A percentile compares a stretch with the other conserved stretches of the same genome.
These are phyloP conservation scores for Lepisosteus osseus DNA, from an alignment of 2,113 vertebrate species.

Conservation along the genomic window DNA sequence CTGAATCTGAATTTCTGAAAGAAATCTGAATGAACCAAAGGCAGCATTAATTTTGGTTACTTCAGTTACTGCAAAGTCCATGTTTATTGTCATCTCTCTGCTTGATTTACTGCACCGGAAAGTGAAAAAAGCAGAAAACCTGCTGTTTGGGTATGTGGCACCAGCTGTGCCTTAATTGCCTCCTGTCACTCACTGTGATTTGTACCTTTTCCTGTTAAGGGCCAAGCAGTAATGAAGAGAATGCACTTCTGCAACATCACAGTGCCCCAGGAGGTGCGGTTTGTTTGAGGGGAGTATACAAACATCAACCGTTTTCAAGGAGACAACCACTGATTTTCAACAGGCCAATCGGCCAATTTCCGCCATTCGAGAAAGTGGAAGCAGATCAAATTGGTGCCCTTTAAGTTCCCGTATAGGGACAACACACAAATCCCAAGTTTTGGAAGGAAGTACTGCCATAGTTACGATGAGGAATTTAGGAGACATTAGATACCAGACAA, in stretches of 20 bases:
- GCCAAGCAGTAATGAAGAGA: not conserved
- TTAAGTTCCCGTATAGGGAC: slow-evolving; percentile 31
- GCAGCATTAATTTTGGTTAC: no score
- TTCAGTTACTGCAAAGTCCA: no score
- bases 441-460: no score
- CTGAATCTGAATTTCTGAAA: no score
- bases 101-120: not conserved
- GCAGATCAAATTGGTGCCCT: slow-evolving; percentile 57
- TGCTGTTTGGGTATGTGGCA: not conserved
- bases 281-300: slow-evolving; percentile 24
- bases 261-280: not conserved
- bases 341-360: slow-evolving; percentile 56
- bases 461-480: slow-evolving; percentile 32
- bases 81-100: no score
- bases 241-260: not conserved
- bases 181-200: slow-evolving; percentile 7
- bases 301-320: slow-evolving; percentile 44
- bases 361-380: slow-evolving; percentile 61
- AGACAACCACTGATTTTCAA: slow-evolving; percentile 19
- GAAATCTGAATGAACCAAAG: no score
- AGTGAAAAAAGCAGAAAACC: not conserved
- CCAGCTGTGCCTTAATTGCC: not conserved
- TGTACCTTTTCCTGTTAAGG: slow-evolving; percentile 8
- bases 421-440: no score
- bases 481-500: not conserved